Percentiles rank a stretch among this genome's conserved stretches.
phyloP scores from a whole-genome alignment of 2,888 invertebrate genomes.

The Tortricodes alternella region DNA sequence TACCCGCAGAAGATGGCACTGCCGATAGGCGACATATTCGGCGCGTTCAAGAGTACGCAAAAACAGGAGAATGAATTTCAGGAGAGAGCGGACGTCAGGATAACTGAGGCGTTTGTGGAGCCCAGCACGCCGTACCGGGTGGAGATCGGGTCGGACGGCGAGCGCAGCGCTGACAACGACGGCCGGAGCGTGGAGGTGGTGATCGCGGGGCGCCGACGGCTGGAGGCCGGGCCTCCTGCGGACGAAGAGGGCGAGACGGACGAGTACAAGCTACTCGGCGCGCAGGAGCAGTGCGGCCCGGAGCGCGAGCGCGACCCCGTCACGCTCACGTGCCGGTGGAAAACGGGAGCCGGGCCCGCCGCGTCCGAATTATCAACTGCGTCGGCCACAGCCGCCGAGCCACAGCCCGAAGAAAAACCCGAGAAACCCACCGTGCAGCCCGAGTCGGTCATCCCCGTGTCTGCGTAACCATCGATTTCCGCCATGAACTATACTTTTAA shows the following conservation, averaged over 20 bases:
- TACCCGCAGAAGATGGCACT: conserved; percentile 65
- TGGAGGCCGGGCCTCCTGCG: conserved; percentile 39
- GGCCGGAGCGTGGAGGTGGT: conserved; percentile 64
- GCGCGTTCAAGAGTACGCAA: conserved; percentile 43
- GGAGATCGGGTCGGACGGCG: conserved; percentile 75
- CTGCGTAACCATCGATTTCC: conserved; percentile 53
- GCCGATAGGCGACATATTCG: conserved; percentile 45
- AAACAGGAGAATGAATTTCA: conserved; percentile 49
- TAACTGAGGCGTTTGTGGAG: conserved; percentile 83
- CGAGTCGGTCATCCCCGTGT: conserved; percentile 56
- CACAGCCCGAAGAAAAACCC: not conserved
- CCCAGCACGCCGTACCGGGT: conserved; percentile 87
- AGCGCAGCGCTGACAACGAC: conserved; percentile 51
- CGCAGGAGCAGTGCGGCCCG: conserved; percentile 89
- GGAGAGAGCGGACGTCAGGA: conserved; percentile 71
- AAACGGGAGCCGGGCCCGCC: conserved; percentile 31
- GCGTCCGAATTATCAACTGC: not conserved
- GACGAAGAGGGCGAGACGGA: conserved; percentile 47
- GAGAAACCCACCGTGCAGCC: conserved; percentile 23
- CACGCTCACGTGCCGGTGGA: conserved; percentile 81
- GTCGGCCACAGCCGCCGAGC: not conserved
- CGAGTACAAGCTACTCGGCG: conserved; percentile 84
- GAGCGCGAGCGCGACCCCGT: conserved; percentile 86
- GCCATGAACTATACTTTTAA: conserved; percentile 39
- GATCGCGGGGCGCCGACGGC: conserved; percentile 60